Base-by-base conservation (phyloP, 1,140 invertebrate genomes). In the Neomicropteryx cornuta region DNA sequence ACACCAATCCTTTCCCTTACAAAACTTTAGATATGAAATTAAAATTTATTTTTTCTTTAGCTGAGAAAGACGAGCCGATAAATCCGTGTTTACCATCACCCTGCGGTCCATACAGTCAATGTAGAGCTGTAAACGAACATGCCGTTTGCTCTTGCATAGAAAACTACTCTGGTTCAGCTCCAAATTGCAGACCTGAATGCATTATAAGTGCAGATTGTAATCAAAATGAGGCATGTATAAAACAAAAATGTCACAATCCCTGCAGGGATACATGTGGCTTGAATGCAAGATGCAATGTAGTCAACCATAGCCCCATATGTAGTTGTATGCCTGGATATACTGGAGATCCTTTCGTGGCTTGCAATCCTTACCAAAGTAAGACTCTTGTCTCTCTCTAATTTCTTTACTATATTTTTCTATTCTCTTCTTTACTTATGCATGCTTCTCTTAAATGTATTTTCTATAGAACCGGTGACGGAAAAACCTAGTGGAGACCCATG, bases 281-380 rank as follows among this genome's bases (percentile, higher is more conserved):
- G 17, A 80, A 84, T 55, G 84, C 81, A 2, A 68, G 74, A 44
- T 87, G 83, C 54, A 70, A 72, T 23, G 79, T 83, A 16, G 68
- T 83, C 13, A 85, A 82, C 52, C 83, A 87, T 49, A 82, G 79
- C 50, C 77, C 85, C 18, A 75, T 83, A 39, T 89, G 85, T 57
- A 76, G 72, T 51, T 87, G 83, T 57, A 69, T 73, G 11, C 55
- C 59, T 42, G 76, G 74, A 43, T 77, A 71, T 53, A 72, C 66
- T 16, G 83, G 83, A 36, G 81, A 87, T 72, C 82, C 83, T 36
- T 83, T 83, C 51, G 63, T 76, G 23, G 68, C 72, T 43, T 85
- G 82, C 56, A 42, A 63, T 33, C 62, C 68, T 39, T 56, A 71
- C 58, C 56, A 67, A 66, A 71, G 76, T 80, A 71, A 76, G 73